Percentiles rank a stretch among this genome's conserved stretches.
Evolutionary conservation across 2,888 invertebrate genomes (phyloP).

Genomic region (Cantharis lateralis): DNA sequence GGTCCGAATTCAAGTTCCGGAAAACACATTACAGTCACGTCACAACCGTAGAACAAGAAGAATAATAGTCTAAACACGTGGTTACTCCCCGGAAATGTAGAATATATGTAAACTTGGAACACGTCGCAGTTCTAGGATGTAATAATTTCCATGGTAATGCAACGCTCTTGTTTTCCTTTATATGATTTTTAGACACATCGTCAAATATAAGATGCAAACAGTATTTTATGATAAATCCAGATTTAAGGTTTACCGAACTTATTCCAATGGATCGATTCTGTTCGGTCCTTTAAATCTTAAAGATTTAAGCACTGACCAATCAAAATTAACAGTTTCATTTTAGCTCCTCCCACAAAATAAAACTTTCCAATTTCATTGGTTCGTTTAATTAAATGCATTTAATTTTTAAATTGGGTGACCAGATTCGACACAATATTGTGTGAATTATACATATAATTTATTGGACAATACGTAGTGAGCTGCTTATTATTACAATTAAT

Average conservation of each 20-base stretch:
- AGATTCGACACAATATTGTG: no score
- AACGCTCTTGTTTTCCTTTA: constrained; percentile 20
- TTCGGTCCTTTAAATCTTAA: no score
- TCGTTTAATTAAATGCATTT: no score
- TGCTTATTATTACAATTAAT: no score
- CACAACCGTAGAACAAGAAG: constrained; percentile 45
- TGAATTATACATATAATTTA: no score
- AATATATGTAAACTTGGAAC: constrained; percentile 33
- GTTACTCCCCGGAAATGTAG: constrained; percentile 37
- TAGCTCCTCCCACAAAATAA: no score
- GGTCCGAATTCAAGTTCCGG: constrained; percentile 37
- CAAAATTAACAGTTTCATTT: no score
- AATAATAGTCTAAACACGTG: constrained; percentile 47
- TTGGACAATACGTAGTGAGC: no score
- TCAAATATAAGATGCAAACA: not conserved
- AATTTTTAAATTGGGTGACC: no score
- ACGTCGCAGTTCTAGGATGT: constrained; percentile 25
- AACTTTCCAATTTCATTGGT: no score
- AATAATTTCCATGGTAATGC: constrained; percentile 28
- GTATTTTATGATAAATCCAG: not conserved
- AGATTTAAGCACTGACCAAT: no score
- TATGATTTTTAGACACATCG: constrained; percentile 20
- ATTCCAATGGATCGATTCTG: no score
- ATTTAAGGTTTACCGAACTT: not conserved
- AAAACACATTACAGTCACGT: constrained; percentile 46